Evolutionary conservation across 2,888 invertebrate genomes (phyloP).

Genomic region (Ligdia adustata): DNA sequence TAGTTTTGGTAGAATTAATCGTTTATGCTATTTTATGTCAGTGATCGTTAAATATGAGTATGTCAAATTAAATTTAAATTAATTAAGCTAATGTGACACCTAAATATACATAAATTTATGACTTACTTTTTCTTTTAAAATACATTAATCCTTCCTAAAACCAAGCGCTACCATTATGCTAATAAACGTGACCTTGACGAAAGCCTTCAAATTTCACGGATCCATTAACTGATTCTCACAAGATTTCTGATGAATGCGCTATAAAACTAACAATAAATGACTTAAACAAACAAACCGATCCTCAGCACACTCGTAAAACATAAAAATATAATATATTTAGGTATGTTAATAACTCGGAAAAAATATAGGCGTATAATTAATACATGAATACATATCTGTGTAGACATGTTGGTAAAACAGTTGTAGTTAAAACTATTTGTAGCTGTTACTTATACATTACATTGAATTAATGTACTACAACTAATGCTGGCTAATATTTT

Average conservation of each 20-base stretch:
- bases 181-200: conserved; percentile 14
- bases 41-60: conserved; percentile 1
- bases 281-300: conserved; percentile 30
- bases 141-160: background rate
- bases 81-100: conserved; percentile 5
- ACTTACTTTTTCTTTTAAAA: conserved; percentile 2
- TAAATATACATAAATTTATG: conserved; percentile 13
- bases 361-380: too few relatives aligned
- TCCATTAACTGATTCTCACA: conserved; percentile 17
- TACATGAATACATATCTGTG: too few relatives aligned
- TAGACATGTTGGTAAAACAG: too few relatives aligned
- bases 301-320: conserved; percentile 36
- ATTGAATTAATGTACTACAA: too few relatives aligned
- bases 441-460: too few relatives aligned
- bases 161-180: conserved; percentile 6
- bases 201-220: conserved; percentile 2
- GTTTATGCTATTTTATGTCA: background rate
- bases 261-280: conserved; percentile 20
- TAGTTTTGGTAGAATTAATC: too few relatives aligned
- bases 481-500: too few relatives aligned
- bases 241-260: conserved; percentile 11
- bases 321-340: conserved; percentile 17
- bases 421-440: too few relatives aligned
- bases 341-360: background rate
- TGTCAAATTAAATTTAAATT: conserved; percentile 9